Evolutionary conservation across 2,888 invertebrate genomes (phyloP), one percentile per base, ranked within the genome.

Genomic region (Drosophila atripex): DNA sequence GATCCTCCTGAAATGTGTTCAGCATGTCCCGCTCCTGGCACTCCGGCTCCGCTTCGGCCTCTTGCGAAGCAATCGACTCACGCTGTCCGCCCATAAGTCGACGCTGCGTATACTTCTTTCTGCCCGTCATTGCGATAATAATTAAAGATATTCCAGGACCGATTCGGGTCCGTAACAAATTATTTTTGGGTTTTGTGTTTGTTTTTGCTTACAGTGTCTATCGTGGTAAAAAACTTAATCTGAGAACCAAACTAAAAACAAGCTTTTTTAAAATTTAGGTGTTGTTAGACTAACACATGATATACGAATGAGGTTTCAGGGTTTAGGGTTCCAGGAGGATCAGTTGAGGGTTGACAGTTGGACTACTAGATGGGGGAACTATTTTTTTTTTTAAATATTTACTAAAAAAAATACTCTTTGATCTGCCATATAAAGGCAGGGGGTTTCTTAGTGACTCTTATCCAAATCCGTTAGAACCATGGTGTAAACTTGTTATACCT

Each of bases 101-200:
- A 6, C 41, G 41, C 4, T n/a, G 35, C 8, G 16, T 16, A 35
- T 18, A 8, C n/a, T 4, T 18, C 32, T 16, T 6, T 21, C 25
- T 49, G 57, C 16, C 21, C 65, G 23, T 56, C 32, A 16, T 38
- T 38, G 28, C 8, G 16, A 16, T 43, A 35, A 47, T 12, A 18
- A 7, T 11, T 14, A 25, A 7, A 11, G 18, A 2, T 16, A 9
- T 25, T 25, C 18, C 21, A 5, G 11, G n/a, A 35, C 30, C 47
- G 72, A 49, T 53, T 61, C 49, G 72, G 47, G 71, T 61, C 63
- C 72, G 8, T 28, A 47, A 71, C 14, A 51, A 9, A 21, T 14
- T 21, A 5, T 21, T 11, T 5, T 21, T 28, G 8, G 23, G 41
- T 32, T 45, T 32, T 50, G 4, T 11, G 1, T 21, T 28, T 11